Percentiles rank a stretch among this genome's conserved stretches.
These are phyloP conservation scores for Eurystomus glaucurus DNA, from an alignment of 2,797 vertebrate species.

Conservation along the genomic window DNA sequence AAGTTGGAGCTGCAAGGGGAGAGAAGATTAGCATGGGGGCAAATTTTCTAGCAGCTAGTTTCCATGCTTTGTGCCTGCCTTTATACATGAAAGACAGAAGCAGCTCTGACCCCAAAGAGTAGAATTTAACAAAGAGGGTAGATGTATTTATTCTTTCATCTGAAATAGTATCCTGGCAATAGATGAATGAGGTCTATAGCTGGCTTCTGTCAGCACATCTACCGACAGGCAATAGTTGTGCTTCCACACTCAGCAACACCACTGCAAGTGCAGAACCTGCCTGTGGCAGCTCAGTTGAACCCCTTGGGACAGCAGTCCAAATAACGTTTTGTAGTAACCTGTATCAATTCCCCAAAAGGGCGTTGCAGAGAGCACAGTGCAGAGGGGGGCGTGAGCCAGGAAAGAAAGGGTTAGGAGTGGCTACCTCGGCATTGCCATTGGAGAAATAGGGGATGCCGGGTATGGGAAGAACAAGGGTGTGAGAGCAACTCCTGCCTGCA, in stretches of 20 bases:
- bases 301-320: not conserved
- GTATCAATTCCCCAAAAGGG: not conserved
- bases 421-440: not conserved
- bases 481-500: not conserved
- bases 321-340: not conserved
- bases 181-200: not conserved
- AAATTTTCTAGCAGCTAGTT: not conserved
- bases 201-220: not conserved
- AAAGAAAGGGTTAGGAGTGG: not conserved
- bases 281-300: not conserved
- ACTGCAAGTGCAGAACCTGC: not conserved
- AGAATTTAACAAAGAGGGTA: not conserved
- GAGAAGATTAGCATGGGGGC: not conserved
- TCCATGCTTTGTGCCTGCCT: not conserved
- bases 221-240: not conserved
- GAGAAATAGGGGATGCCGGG: not conserved
- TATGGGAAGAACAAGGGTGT: not conserved
- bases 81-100: not conserved
- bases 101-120: not conserved
- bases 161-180: not conserved
- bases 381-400: not conserved
- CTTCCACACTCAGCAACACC: not conserved
- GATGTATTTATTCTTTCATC: not conserved
- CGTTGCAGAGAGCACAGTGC: not conserved
- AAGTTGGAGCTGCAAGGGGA: not conserved